Base-by-base conservation (phyloP, 2,888 invertebrate species). In the Eristalinus aeneus region DNA sequence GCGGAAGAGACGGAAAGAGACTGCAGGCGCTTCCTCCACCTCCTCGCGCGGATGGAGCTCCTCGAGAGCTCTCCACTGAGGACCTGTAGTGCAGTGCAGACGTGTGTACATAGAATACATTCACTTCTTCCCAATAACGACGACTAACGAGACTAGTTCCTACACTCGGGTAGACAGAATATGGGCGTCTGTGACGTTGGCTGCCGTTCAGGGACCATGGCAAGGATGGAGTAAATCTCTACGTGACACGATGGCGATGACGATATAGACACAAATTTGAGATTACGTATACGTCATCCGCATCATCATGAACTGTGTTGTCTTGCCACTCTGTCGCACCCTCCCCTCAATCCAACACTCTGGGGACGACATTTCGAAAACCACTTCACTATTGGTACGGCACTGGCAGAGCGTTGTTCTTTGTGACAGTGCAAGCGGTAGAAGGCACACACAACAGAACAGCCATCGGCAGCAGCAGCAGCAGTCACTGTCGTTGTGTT, bases 281-380 rank as follows among this genome's bases (percentile, higher is more conserved):
- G 84, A 84, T 80, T 71, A 84, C 80, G 80, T 84, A 76, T 80
- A 80, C 74, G 75, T 75, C 82, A 82, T 73, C 64, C 65, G 34
- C 72, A 77, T 39, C 79, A 73, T 39, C 58, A 72, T 63, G 71
- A 75, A 84, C 72, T 80, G 74, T 63, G 60, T n/a, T 5, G 12
- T 12, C n/a, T n/a, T 16, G n/a, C 6, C 39, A 39, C 39, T 12
- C 46, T n/a, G n/a, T 0, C 16, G n/a, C 46, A 12, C 39, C n/a
- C n/a, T 39, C n/a, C n/a, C n/a, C 46, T 16, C 67, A 73, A 69
- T 71, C 78, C 63, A 3, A 27, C 27, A 27, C 65, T 75, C 46
- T 68, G 11, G 61, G 54, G 36, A 63, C 12, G 56, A 36, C 61
- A 56, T 23, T 53, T 64, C 58, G 34, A 67, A 46, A 78, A 71